Evolutionary conservation across 2,113 vertebrate species (phyloP), one percentile per base, ranked within the genome.

Genomic region (Blennius ocellaris): DNA sequence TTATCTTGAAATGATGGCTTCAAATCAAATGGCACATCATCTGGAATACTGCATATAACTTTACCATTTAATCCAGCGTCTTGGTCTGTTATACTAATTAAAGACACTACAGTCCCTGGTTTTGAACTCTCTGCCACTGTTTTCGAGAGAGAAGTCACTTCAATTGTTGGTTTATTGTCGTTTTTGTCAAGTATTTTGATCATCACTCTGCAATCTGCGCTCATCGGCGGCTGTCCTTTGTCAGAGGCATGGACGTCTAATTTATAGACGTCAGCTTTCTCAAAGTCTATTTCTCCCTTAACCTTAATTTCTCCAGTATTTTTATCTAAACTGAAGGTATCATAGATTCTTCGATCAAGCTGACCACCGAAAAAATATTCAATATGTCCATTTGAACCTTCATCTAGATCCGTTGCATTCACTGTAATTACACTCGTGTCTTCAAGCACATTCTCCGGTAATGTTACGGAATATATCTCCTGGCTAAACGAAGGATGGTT

Each of bases 181-280:
- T 97, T 96, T 11, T 93, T 52, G 50, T 96, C 94, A 56, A 91
- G 3, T 30, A 96, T 84, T 8, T 93, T 86, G 56, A 93, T 86
- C 3, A 90, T 77, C 2, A 92, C 85, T 56, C 83, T 89, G 11
- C 85, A 82, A 2, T 93, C 83, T 0, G 74, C 81, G 2, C 82
- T 88, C 45, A 87, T 66, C 0, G 91, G 90, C 0, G 79, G 80
- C 0, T 39, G 49, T 0, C 91, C 90, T 21, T 61, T 89, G 15
- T 92, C 91, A 3, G 85, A 89, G 0, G 89, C 91, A 63, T 90
- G 61, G 0, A 92, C 71, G 15, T 91, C 85, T 5, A 92, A 80
- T 41, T 89, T 89, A 44, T 80, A 92, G 53, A 79, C 54, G 43
- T 40, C 45, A 1, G 78, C 54, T 5, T 37, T 59, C 16, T 92